phyloP scores from a whole-genome alignment of 2,113 vertebrate species.

The Guaruba guarouba region DNA sequence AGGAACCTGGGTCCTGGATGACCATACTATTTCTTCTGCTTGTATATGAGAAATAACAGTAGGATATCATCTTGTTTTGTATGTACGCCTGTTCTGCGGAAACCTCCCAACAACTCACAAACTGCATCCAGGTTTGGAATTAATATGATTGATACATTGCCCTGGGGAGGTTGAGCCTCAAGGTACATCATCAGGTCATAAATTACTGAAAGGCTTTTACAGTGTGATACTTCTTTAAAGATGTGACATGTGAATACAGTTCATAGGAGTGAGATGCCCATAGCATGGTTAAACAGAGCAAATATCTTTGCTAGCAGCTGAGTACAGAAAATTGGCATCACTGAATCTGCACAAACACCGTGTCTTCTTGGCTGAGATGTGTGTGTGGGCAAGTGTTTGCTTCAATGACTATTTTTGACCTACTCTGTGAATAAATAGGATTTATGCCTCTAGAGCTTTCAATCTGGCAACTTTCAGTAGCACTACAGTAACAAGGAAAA shows the following conservation, averaged over 20 bases:
- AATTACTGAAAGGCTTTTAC: neutral
- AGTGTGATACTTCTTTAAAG: neutral
- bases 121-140: neutral
- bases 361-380: slow-evolving; percentile 1
- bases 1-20: neutral
- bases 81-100: neutral
- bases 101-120: neutral
- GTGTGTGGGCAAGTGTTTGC: slow-evolving; percentile 14
- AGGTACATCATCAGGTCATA: neutral
- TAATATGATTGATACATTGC: neutral
- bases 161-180: neutral
- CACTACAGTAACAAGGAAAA: neutral
- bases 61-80: neutral
- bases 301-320: neutral
- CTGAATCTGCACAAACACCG: neutral
- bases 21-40: neutral
- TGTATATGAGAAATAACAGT: neutral
- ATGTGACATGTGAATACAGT: neutral
- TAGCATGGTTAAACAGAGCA: neutral
- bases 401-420: slow-evolving; percentile 43
- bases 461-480: slow-evolving; percentile 16
- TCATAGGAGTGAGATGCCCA: neutral
- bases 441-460: slow-evolving; percentile 27
- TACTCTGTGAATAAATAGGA: slow-evolving; percentile 51
- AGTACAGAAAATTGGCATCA: neutral